These are phyloP conservation scores for Isaurus tuberculatus DNA, from an alignment of 92 coral and sea anemone genomes.

Conservation along the genomic window DNA sequence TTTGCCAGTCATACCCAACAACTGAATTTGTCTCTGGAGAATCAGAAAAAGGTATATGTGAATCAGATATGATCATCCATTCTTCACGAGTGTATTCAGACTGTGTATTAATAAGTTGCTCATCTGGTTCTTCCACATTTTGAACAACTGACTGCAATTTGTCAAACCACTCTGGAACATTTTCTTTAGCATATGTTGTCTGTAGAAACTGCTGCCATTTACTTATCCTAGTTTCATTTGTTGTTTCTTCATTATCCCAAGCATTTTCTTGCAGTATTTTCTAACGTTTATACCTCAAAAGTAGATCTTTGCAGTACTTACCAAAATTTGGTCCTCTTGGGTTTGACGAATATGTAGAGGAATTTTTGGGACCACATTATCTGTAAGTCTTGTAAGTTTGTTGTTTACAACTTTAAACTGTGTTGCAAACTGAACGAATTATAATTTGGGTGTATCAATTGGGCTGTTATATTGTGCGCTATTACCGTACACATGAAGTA, in stretches of 20 bases:
- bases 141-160: slow-evolving; percentile 3
- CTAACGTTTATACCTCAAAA: slow-evolving; percentile 47
- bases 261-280: slow-evolving; percentile 17
- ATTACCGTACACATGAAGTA: slow-evolving; percentile 31
- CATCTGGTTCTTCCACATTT: slow-evolving; percentile 10
- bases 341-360: slow-evolving; percentile 50
- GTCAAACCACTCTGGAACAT: slow-evolving; percentile 49
- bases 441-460: slow-evolving; percentile 2
- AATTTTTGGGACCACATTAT: slow-evolving; percentile 45
- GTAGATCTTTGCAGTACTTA: slow-evolving; percentile 52
- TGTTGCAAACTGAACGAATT: slow-evolving; percentile 40
- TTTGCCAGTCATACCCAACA: not conserved
- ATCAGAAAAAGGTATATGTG: not conserved
- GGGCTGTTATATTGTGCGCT: slow-evolving; percentile 35
- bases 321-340: slow-evolving; percentile 51
- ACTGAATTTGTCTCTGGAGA: not conserved
- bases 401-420: slow-evolving; percentile 45
- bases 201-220: slow-evolving; percentile 20
- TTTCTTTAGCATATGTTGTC: slow-evolving; percentile 29
- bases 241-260: slow-evolving; percentile 20
- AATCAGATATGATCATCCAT: not conserved
- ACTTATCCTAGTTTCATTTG: slow-evolving; percentile 7
- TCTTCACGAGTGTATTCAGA: not conserved
- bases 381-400: slow-evolving; percentile 33
- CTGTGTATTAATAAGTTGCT: not conserved